A percentile compares a stretch with the other conserved stretches of the same genome.
phyloP scores from a whole-genome alignment of 2,113 vertebrate genomes.

The Gadus macrocephalus region DNA sequence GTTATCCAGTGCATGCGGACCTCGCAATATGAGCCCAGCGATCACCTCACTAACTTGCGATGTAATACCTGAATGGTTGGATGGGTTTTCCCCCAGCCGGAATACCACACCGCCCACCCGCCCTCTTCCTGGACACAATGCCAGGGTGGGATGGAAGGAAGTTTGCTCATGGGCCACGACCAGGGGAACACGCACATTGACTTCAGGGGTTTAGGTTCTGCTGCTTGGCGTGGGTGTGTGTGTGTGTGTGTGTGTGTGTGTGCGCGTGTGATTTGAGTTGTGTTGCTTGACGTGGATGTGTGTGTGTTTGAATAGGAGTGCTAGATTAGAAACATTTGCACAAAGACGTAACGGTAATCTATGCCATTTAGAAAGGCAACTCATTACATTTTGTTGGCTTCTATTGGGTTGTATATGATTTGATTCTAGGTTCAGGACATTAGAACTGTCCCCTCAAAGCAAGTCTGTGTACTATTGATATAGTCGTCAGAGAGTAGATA shows the following conservation, averaged over 20 bases:
- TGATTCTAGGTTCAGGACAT: too few relatives aligned
- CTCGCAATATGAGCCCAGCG: too few relatives aligned
- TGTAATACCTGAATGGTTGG: neutral
- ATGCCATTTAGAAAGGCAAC: neutral
- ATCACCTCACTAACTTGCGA: too few relatives aligned
- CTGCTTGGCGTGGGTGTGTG: neutral
- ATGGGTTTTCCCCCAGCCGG: neutral
- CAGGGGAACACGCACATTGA: constrained; percentile 23
- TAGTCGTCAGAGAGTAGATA: too few relatives aligned
- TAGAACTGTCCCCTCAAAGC: too few relatives aligned
- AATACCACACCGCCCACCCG: neutral
- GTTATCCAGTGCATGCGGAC: too few relatives aligned
- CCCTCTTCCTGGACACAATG: neutral
- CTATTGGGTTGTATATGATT: too few relatives aligned
- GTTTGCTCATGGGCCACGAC: neutral
- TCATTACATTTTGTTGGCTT: too few relatives aligned
- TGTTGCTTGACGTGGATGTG: neutral
- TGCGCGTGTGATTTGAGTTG: neutral
- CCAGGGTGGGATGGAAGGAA: neutral
- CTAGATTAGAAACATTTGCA: neutral
- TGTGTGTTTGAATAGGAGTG: neutral
- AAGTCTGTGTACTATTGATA: too few relatives aligned
- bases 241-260: neutral
- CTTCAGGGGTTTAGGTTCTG: neutral
- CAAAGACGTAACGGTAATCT: neutral